phyloP scores from a whole-genome alignment of 2,888 invertebrate genomes.

The Melinopterus prodromus region DNA sequence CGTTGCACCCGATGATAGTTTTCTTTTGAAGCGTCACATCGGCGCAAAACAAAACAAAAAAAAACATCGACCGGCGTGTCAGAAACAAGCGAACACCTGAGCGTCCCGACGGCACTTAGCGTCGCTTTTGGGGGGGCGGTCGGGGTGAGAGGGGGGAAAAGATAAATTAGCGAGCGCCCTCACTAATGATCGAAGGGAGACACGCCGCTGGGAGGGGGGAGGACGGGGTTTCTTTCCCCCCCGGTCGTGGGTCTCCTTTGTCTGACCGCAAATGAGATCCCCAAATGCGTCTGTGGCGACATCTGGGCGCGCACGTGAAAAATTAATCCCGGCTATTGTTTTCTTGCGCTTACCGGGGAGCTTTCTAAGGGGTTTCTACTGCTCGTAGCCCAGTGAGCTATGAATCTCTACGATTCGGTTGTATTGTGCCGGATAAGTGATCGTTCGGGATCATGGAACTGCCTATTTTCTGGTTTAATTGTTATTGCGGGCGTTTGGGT shows the following conservation, averaged over 20 bases:
- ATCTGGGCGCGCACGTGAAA: slow-evolving; percentile 18
- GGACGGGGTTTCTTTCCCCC: background rate
- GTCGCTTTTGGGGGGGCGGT: too few relatives aligned
- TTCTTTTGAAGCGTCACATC: too few relatives aligned
- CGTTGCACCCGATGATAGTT: slow-evolving; percentile 7
- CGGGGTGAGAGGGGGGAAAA: background rate
- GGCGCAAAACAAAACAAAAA: too few relatives aligned
- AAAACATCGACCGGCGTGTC: background rate
- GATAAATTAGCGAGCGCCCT: slow-evolving; percentile 19
- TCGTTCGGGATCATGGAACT: too few relatives aligned
- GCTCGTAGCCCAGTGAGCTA: too few relatives aligned
- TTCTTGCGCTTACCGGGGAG: background rate
- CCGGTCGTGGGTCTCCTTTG: slow-evolving; percentile 6
- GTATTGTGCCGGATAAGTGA: too few relatives aligned
- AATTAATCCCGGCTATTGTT: slow-evolving; percentile 13
- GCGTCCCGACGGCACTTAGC: background rate
- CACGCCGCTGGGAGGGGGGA: background rate
- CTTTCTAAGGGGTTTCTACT: background rate
- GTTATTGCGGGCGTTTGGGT: too few relatives aligned
- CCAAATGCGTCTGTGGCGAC: slow-evolving; percentile 8
- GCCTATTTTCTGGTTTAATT: too few relatives aligned
- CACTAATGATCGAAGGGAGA: slow-evolving; percentile 14
- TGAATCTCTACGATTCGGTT: too few relatives aligned
- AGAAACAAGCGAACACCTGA: slow-evolving; percentile 23
- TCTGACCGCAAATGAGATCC: slow-evolving; percentile 18